Conservation (phyloP, 2,797 vertebrate genomes). For the Propithecus perrieri region DNA sequence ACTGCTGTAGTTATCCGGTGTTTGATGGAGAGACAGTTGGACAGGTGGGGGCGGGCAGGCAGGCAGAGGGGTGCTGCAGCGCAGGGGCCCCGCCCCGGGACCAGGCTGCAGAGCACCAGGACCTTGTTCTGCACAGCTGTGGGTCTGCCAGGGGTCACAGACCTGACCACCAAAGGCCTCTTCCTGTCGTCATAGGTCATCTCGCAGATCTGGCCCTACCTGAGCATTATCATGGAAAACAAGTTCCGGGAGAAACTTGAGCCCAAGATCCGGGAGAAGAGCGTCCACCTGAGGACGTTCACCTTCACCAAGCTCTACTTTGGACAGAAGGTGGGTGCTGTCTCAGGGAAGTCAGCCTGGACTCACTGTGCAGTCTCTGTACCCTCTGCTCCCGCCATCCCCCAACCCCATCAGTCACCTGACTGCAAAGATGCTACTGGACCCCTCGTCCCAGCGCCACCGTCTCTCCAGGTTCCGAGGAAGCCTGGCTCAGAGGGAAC, state of each 20-base stretch:
- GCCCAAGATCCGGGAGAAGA: conserved; percentile 89
- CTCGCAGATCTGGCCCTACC: conserved; percentile 95
- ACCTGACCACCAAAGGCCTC: not conserved
- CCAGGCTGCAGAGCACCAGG: not conserved
- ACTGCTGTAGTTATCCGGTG: not conserved
- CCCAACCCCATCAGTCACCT: not conserved
- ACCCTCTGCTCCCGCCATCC: no score
- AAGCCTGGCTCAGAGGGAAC: not conserved
- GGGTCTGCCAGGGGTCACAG: not conserved
- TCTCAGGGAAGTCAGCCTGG: not conserved
- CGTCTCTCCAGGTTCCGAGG: not conserved
- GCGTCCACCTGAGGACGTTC: conserved; percentile 91
- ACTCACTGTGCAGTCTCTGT: not conserved
- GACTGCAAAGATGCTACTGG: not conserved
- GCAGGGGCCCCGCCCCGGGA: not conserved
- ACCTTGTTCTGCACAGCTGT: not conserved
- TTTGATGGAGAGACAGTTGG: not conserved
- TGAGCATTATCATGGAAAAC: conserved; percentile 95
- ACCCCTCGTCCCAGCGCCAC: no score
- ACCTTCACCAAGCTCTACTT: conserved; percentile 95
- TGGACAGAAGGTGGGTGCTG: conserved; percentile 89
- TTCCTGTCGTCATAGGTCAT: conserved; percentile 86
- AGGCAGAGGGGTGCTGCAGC: not conserved
- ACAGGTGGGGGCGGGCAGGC: not conserved
- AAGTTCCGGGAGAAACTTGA: conserved; percentile 92